Percentiles rank a stretch among this genome's conserved stretches.
These are phyloP conservation scores for Balanococcus diminutus DNA, from an alignment of 2,888 invertebrate genomes.

Conservation along the genomic window DNA sequence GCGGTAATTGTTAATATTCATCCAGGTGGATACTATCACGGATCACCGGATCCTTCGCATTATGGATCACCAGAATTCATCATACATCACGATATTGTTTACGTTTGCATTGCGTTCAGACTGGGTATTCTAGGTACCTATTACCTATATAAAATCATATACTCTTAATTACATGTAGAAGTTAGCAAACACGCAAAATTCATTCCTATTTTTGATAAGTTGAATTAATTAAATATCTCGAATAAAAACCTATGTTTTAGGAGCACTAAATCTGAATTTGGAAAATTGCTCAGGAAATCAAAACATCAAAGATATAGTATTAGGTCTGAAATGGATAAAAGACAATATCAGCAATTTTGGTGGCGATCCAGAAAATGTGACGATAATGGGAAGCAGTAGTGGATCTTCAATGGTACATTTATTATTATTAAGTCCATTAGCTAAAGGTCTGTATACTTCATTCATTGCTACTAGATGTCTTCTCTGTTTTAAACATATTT, in stretches of 20 bases:
- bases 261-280: neutral
- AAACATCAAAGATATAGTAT: neutral
- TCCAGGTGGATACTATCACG: neutral
- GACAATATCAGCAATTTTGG: slow-evolving; percentile 6
- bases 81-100: slow-evolving; percentile 44
- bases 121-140: slow-evolving; percentile 23
- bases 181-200: too few species aligned
- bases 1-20: slow-evolving; percentile 37
- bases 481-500: too few species aligned
- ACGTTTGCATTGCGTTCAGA: slow-evolving; percentile 16
- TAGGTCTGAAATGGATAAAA: neutral
- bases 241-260: too few species aligned
- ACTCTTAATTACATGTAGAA: too few species aligned
- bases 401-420: neutral
- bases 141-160: too few species aligned
- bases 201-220: too few species aligned
- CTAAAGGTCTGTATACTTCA: too few species aligned
- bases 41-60: neutral
- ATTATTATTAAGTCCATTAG: neutral
- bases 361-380: neutral
- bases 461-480: too few species aligned
- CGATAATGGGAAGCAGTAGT: neutral
- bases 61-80: slow-evolving; percentile 37
- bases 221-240: too few species aligned
- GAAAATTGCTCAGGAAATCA: neutral